Evolutionary conservation across 2,888 invertebrate species (phyloP).

Genomic region (Xanthia togata): DNA sequence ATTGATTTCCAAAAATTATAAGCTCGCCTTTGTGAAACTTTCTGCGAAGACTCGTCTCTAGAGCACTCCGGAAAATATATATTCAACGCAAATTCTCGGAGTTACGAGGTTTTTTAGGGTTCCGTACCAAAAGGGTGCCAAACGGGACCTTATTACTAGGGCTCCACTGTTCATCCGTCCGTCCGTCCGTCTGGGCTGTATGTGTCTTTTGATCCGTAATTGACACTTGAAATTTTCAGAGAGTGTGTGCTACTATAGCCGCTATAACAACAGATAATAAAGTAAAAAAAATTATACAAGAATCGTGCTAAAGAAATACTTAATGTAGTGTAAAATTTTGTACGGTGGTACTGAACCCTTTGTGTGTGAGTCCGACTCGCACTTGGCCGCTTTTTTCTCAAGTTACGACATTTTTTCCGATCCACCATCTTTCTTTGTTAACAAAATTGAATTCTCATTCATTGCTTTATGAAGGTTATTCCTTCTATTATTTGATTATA

Average conservation of each 20-base stretch:
- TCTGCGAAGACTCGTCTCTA: constrained; percentile 21
- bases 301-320: too few species aligned
- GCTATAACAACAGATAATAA: too few species aligned
- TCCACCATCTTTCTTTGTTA: constrained; percentile 82
- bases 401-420: constrained; percentile 56
- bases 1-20: constrained; percentile 39
- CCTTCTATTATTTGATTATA: constrained; percentile 76
- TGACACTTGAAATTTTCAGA: too few species aligned
- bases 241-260: too few species aligned
- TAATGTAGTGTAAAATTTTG: too few species aligned
- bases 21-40: constrained; percentile 55
- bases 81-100: constrained; percentile 68
- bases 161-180: too few species aligned
- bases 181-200: too few species aligned
- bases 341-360: background rate
- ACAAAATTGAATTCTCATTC: constrained; percentile 84
- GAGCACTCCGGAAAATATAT: constrained; percentile 70
- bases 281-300: too few species aligned
- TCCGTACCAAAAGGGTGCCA: background rate
- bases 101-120: constrained; percentile 35
- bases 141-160: too few species aligned
- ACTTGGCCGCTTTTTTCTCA: background rate
- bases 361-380: background rate
- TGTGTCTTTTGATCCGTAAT: too few species aligned
- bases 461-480: constrained; percentile 81